A percentile compares a stretch with the other conserved stretches of the same genome.
Evolutionary conservation across 2,888 invertebrate genomes (phyloP).

Genomic region (Troides aeacus): DNA sequence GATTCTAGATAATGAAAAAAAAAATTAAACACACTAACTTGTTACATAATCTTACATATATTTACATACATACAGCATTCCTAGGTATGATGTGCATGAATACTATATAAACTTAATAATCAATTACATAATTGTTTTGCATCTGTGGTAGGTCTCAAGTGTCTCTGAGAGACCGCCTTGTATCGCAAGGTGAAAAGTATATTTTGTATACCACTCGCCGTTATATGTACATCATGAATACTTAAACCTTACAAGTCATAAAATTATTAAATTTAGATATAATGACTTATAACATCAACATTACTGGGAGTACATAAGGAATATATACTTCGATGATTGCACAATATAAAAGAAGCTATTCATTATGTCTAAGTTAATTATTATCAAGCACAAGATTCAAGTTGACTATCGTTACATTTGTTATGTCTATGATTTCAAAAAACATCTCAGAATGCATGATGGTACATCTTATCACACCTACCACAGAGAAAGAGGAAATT

Average conservation of each 20-base stretch:
- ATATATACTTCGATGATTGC: no score
- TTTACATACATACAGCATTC: background rate
- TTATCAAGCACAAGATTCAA: no score
- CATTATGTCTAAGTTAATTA: no score
- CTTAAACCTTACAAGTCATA: background rate
- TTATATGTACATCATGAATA: background rate
- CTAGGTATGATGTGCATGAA: background rate
- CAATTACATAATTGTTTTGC: background rate
- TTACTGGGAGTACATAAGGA: no score
- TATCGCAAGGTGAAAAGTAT: background rate
- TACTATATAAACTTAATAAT: background rate
- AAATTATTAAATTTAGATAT: background rate
- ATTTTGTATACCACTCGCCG: background rate
- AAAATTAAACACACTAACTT: background rate
- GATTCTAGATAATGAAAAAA: no score
- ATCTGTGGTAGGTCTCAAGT: background rate
- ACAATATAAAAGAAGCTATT: no score
- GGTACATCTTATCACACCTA: no score
- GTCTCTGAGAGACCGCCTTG: background rate
- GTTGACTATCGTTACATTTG: no score
- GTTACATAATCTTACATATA: background rate
- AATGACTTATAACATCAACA: no score
- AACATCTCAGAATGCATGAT: no score
- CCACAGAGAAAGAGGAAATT: no score
- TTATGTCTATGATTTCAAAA: no score